A percentile compares a stretch with the other conserved stretches of the same genome.
Conservation (phyloP, 2,888 invertebrate species). For the Dicyrtoma fusca region DNA sequence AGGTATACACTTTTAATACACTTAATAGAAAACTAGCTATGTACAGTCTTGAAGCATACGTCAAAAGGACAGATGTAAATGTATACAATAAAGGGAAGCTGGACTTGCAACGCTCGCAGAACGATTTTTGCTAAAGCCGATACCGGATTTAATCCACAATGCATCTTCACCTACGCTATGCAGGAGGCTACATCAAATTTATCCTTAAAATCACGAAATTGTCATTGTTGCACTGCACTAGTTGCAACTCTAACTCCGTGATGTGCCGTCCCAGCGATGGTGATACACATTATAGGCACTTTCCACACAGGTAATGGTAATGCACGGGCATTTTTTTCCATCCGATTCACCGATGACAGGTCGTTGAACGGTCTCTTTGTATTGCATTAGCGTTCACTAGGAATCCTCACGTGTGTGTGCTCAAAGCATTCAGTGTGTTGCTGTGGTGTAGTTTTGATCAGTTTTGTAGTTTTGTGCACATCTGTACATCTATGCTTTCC, state of each 20-base stretch:
- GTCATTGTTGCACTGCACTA: slow-evolving; percentile 2
- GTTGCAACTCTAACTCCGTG: neutral
- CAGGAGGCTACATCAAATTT: neutral
- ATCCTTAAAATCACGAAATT: slow-evolving; percentile 1
- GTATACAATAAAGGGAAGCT: no score
- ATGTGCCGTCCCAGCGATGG: no score
- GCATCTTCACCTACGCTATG: no score
- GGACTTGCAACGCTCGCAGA: no score
- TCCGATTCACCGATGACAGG: slow-evolving; percentile 43
- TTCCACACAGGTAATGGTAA: slow-evolving; percentile 4
- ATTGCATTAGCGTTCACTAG: neutral
- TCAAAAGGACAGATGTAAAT: no score
- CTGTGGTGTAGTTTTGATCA: neutral
- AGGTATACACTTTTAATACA: no score
- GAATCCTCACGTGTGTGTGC: slow-evolving; percentile 1
- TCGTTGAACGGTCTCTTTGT: slow-evolving; percentile 40
- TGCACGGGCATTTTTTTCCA: slow-evolving; percentile 30
- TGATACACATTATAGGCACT: neutral
- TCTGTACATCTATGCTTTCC: no score
- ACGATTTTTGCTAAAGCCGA: no score
- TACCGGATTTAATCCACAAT: no score
- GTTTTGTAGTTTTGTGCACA: no score
- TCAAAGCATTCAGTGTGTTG: neutral
- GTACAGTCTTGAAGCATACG: no score
- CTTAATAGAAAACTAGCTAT: no score